Conservation (phyloP, 2,888 invertebrate genomes). For the Mesochorus sp. region DNA sequence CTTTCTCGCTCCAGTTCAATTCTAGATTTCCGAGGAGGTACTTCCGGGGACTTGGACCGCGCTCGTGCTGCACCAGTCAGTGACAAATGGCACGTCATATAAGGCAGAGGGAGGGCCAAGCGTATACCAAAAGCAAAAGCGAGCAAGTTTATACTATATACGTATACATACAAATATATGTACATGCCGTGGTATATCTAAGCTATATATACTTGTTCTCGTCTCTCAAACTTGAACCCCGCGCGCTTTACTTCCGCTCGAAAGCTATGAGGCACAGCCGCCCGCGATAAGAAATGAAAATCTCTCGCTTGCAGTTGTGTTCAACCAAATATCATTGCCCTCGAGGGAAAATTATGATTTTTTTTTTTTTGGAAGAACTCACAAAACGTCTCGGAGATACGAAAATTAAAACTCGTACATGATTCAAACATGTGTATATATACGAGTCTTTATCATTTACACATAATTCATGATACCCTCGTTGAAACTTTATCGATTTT, state of each 20-base stretch:
- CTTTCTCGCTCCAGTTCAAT: slow-evolving; percentile 62
- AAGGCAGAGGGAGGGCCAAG: slow-evolving; percentile 18
- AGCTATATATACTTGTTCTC: slow-evolving; percentile 29
- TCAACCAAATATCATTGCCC: slow-evolving; percentile 2
- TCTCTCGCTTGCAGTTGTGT: not conserved
- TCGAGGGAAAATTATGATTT: slow-evolving; percentile 13
- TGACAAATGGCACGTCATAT: slow-evolving; percentile 72
- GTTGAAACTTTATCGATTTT: not conserved
- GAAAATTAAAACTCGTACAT: slow-evolving; percentile 49
- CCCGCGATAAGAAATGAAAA: slow-evolving; percentile 48
- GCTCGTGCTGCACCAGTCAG: slow-evolving; percentile 73
- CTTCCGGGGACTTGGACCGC: slow-evolving; percentile 64
- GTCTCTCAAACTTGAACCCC: slow-evolving; percentile 44
- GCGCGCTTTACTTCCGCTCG: slow-evolving; percentile 55
- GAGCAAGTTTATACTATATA: slow-evolving; percentile 22
- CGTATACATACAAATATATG: slow-evolving; percentile 2
- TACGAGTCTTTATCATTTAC: slow-evolving; percentile 28
- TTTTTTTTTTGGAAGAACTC: slow-evolving; percentile 18
- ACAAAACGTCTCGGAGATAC: slow-evolving; percentile 18
- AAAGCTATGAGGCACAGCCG: slow-evolving; percentile 22
- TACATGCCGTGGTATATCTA: not conserved
- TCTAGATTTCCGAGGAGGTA: slow-evolving; percentile 65
- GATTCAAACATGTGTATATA: slow-evolving; percentile 13
- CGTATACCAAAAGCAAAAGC: slow-evolving; percentile 30
- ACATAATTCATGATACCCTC: not conserved